Conservation (phyloP, 2,797 vertebrate species). For the Tokudaia muenninki region DNA sequence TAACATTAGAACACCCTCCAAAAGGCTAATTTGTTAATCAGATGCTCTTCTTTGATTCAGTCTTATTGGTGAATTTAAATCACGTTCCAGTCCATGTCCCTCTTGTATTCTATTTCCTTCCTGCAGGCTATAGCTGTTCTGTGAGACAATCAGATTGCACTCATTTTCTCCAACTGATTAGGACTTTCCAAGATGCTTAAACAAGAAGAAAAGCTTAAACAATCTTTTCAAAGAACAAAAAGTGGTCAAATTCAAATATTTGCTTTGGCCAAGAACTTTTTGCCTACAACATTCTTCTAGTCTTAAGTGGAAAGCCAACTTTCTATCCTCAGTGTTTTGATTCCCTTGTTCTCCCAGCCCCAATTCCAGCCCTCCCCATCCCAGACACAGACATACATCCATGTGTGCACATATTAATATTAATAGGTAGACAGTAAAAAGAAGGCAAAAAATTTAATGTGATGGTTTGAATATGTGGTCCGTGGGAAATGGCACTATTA, state of each 20-base stretch:
- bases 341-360: not conserved
- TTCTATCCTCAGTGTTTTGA: not conserved
- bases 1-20: slow-evolving; percentile 10
- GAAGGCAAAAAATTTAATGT: slow-evolving; percentile 60
- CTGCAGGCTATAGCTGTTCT: not conserved
- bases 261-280: slow-evolving; percentile 22
- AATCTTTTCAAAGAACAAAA: slow-evolving; percentile 63
- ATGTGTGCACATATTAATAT: not conserved
- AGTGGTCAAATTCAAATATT: slow-evolving; percentile 47
- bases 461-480: not conserved
- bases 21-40: slow-evolving; percentile 44
- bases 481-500: not conserved
- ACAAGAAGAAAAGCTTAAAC: slow-evolving; percentile 52
- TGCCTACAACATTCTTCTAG: slow-evolving; percentile 24
- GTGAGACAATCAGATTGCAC: not conserved
- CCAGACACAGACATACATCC: not conserved
- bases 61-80: slow-evolving; percentile 32
- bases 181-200: slow-evolving; percentile 39
- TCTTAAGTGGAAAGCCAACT: slow-evolving; percentile 50
- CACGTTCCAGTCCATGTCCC: not conserved
- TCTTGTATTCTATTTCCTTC: not conserved
- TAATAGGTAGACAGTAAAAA: slow-evolving; percentile 51
- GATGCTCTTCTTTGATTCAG: not conserved
- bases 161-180: slow-evolving; percentile 34
- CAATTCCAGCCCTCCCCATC: not conserved